phyloP scores from a whole-genome alignment of 2,888 invertebrate species.

The Chydorus sphaericus region DNA sequence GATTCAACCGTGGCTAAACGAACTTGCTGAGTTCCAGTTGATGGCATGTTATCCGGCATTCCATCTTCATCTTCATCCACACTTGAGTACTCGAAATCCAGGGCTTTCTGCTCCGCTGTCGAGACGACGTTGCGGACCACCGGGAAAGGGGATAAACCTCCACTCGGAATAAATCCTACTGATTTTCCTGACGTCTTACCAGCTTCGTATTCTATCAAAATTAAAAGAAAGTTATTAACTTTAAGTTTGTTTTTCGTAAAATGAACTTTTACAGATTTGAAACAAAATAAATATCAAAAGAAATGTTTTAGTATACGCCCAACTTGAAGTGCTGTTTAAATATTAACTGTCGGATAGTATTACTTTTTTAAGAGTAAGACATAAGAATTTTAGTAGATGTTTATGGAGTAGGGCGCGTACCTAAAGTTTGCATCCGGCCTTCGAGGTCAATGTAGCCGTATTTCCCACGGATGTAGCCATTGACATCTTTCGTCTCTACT shows the following conservation, averaged over 20 bases:
- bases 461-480: conserved; percentile 65
- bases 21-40: not conserved
- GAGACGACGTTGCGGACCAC: not conserved
- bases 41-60: conserved; percentile 9
- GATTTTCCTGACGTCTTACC: conserved; percentile 29
- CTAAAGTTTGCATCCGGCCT: conserved; percentile 46
- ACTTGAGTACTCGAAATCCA: conserved; percentile 11
- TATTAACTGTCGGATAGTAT: no score
- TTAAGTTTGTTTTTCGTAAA: no score
- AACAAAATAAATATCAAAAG: no score
- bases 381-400: not conserved
- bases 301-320: not conserved
- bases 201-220: conserved; percentile 60
- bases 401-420: not conserved
- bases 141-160: conserved; percentile 11
- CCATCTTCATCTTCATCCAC: conserved; percentile 16
- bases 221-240: no score
- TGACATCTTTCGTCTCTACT: conserved; percentile 62
- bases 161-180: conserved; percentile 4
- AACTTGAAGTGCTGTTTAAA: no score
- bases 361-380: no score
- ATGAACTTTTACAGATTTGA: no score
- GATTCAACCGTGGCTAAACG: no score
- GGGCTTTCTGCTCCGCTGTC: not conserved
- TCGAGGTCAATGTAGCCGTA: conserved; percentile 64